Conservation (phyloP, 2,113 vertebrate genomes). For the Alligator sinensis region DNA sequence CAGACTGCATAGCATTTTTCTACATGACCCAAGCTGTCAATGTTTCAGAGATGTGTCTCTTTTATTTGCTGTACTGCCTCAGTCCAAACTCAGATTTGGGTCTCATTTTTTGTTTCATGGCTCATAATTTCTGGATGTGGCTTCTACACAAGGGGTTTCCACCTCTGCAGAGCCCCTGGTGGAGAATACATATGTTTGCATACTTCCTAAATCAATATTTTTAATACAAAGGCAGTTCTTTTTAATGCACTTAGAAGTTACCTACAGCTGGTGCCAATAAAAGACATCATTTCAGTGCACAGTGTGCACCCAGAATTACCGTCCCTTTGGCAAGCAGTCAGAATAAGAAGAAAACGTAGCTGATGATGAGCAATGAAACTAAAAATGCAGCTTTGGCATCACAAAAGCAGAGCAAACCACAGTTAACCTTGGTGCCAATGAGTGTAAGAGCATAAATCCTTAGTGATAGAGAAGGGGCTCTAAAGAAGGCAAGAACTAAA, state of each 20-base stretch:
- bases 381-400: background rate
- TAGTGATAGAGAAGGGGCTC: background rate
- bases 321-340: conserved; percentile 8
- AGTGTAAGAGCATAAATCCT: background rate
- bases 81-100: background rate
- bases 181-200: background rate
- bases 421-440: conserved; percentile 4
- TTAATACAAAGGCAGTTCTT: background rate
- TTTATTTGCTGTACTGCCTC: background rate
- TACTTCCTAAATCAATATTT: background rate
- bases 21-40: background rate
- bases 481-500: background rate
- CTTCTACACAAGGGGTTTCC: background rate
- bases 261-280: background rate
- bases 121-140: background rate
- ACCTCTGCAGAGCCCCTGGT: background rate
- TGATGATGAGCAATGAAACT: background rate
- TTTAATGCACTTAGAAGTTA: background rate
- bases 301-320: background rate
- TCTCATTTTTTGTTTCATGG: background rate
- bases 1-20: background rate
- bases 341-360: background rate
- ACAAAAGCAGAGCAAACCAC: background rate
- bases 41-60: background rate
- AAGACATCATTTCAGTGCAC: background rate